Evolutionary conservation across 2,888 invertebrate genomes (phyloP).

Genomic region (Tyria jacobaeae): DNA sequence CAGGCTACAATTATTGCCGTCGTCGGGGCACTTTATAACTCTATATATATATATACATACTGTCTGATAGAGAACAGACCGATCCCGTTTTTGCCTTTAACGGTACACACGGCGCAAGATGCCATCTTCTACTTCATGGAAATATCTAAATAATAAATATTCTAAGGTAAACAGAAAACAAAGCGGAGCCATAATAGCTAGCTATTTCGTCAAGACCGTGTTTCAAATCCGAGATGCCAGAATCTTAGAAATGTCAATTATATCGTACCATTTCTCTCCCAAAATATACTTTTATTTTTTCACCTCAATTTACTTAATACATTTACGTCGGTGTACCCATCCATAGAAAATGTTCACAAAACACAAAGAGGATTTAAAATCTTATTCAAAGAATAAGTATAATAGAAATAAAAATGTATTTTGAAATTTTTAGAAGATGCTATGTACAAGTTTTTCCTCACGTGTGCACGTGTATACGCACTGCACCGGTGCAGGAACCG

Average conservation of each 20-base stretch:
- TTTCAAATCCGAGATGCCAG: background rate
- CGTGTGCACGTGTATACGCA: no score
- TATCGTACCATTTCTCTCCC: background rate
- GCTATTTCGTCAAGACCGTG: background rate
- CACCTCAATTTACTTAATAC: background rate
- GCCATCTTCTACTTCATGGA: no score
- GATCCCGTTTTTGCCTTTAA: no score
- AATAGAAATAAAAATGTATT: background rate
- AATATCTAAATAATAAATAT: no score
- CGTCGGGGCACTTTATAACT: no score
- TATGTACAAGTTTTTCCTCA: no score
- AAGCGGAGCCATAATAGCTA: background rate
- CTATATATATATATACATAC: no score
- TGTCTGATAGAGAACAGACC: no score
- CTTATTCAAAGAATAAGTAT: background rate
- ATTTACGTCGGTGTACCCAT: background rate
- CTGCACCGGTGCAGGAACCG: no score
- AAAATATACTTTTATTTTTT: background rate
- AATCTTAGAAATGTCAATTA: background rate
- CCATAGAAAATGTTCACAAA: background rate
- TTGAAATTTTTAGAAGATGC: no score
- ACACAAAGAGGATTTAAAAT: background rate
- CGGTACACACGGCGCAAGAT: no score
- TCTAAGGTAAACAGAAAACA: background rate
- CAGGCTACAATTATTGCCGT: no score